phyloP scores from a whole-genome alignment of 2,113 vertebrate species.

The Ammodramus savannarum region DNA sequence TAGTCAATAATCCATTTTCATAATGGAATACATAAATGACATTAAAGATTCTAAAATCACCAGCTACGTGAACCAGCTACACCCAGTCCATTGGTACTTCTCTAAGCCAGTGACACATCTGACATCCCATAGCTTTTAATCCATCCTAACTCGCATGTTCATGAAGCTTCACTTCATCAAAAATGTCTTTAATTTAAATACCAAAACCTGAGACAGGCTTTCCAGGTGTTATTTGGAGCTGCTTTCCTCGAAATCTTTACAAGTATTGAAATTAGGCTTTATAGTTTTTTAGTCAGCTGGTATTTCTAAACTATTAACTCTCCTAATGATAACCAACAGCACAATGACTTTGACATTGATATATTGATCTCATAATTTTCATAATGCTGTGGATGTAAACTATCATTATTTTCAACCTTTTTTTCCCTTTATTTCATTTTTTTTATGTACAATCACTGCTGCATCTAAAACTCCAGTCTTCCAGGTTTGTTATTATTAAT shows the following conservation, averaged over 20 bases:
- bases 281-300: neutral
- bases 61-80: neutral
- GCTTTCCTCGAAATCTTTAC: neutral
- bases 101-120: neutral
- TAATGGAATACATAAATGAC: constrained; percentile 37
- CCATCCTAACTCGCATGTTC: neutral
- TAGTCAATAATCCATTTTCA: constrained; percentile 51
- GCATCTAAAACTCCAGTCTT: neutral
- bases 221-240: neutral
- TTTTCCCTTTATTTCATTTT: neutral
- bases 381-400: neutral
- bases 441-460: neutral
- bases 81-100: neutral
- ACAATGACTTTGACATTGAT: neutral
- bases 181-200: constrained; percentile 12
- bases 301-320: neutral
- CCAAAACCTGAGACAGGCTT: neutral
- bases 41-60: constrained; percentile 6
- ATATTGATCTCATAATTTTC: neutral
- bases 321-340: neutral
- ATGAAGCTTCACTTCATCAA: constrained; percentile 30
- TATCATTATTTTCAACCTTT: neutral
- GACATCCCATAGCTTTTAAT: neutral
- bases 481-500: neutral
- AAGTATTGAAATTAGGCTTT: neutral